Evolutionary conservation across 1,140 invertebrate genomes (phyloP).

Genomic region (Drosophila parvula): DNA sequence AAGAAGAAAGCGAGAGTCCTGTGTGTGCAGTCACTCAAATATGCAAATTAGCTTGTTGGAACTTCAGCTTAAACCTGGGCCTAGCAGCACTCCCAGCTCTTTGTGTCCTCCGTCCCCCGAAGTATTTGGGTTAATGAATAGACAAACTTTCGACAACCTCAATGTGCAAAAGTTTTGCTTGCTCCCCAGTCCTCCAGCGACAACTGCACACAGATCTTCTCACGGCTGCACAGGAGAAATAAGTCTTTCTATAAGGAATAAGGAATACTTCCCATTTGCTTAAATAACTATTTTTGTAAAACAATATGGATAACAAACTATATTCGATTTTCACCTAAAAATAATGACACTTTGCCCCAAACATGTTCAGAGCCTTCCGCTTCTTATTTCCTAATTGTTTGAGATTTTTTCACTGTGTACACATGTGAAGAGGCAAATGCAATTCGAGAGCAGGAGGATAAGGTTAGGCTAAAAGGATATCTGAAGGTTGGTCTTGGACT

Average conservation of each 20-base stretch:
- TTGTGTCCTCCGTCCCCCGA: slow-evolving; percentile 4
- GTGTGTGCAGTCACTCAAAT: slow-evolving; percentile 73
- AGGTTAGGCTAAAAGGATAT: slow-evolving; percentile 54
- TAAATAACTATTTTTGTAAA: neutral
- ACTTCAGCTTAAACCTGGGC: slow-evolving; percentile 64
- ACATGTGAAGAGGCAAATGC: slow-evolving; percentile 62
- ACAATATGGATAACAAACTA: neutral
- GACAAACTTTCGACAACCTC: slow-evolving; percentile 80
- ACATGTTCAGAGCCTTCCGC: too few relatives aligned
- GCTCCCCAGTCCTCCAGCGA: slow-evolving; percentile 28
- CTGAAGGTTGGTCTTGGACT: slow-evolving; percentile 34
- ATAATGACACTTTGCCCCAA: neutral
- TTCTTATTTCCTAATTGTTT: too few relatives aligned
- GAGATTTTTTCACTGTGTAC: slow-evolving; percentile 7
- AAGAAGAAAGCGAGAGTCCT: slow-evolving; percentile 59
- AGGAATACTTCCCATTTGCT: too few relatives aligned
- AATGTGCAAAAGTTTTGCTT: slow-evolving; percentile 69
- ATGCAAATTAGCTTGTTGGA: slow-evolving; percentile 79
- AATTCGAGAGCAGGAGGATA: slow-evolving; percentile 50
- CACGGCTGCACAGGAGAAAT: slow-evolving; percentile 4
- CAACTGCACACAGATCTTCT: slow-evolving; percentile 26
- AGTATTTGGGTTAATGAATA: slow-evolving; percentile 81
- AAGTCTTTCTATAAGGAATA: too few relatives aligned
- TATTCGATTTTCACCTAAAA: too few relatives aligned
- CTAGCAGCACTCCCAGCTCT: slow-evolving; percentile 41